Evolutionary conservation across 2,888 invertebrate species (phyloP).

Genomic region (Aromia moschata): DNA sequence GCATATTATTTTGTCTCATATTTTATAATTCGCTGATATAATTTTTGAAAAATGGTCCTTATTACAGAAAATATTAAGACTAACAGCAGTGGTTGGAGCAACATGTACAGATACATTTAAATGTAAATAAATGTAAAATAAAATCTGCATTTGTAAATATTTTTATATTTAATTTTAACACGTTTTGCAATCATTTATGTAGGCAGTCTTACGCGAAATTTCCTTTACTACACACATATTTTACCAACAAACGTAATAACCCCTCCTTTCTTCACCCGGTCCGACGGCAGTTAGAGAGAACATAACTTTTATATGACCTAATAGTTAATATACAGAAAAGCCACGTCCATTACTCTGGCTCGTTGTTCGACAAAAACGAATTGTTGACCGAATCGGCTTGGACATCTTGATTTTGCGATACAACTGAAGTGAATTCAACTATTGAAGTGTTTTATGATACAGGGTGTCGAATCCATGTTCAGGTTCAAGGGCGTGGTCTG

Average conservation of each 20-base stretch:
- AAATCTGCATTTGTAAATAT: no score
- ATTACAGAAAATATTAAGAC: no score
- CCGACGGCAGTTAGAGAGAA: neutral
- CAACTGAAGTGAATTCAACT: conserved; percentile 8
- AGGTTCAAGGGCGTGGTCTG: conserved; percentile 26
- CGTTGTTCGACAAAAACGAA: conserved; percentile 15
- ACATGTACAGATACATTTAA: no score
- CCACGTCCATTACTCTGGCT: conserved; percentile 8
- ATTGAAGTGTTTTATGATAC: conserved; percentile 21
- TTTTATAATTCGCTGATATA: no score
- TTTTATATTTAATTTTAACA: neutral
- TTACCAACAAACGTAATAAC: conserved; percentile 16
- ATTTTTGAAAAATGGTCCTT: no score
- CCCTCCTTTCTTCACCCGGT: neutral
- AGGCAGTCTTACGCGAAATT: neutral
- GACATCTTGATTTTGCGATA: conserved; percentile 1
- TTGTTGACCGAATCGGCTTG: neutral
- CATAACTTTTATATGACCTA: conserved; percentile 4
- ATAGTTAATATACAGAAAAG: conserved; percentile 4
- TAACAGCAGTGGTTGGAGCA: no score
- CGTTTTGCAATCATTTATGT: neutral
- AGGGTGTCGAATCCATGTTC: conserved; percentile 19
- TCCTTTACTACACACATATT: conserved; percentile 16
- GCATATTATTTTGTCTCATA: no score
- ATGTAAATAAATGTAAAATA: no score